Evolutionary conservation across 2,888 invertebrate species (phyloP), one percentile per base, ranked within the genome.

Genomic region (Pantelozetes paolii): DNA sequence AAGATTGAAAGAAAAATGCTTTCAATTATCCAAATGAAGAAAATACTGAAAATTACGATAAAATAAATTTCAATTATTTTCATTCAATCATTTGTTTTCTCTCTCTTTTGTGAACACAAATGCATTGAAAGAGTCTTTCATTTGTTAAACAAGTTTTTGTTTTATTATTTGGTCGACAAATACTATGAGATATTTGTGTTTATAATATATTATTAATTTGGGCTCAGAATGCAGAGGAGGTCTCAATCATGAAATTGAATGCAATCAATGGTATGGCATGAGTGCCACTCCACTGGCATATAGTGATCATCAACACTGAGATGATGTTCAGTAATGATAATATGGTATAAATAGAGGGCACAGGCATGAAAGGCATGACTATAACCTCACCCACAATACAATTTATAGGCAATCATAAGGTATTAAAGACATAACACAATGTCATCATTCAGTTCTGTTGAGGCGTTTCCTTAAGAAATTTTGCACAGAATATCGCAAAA

Each of bases 381-480:
- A n/a, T n/a, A n/a, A n/a, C 59, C 59, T 59, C 59, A 59, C 59
- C 59, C 59, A 59, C 59, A 26, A 1, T 11, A 59, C 59, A 59
- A 59, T 26, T 59, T 28, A 59, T 59, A 6, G 28, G 13, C 59
- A 13, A 1, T 28, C 28, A 59, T 26, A 59, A 26, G 26, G 30
- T 59, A 28, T 59, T 30, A 30, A 15, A 30, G 30, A 28, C 59
- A 59, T 30, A 59, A 59, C 59, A 59, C 26, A 8, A 59, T 15
- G 18, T 9, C 30, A 30, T 20, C 2, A 50, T 50, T 3, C n/a
- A n/a, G 30, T 59, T 59, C 6, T 15, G 15, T 59, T 30, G 20
- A 59, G 59, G 59, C 59, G 59, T 59, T 59, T 59, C 26, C 59
- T 30, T 6, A 1, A 26, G 6, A 18, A 8, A 28, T 59, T 59